Base-by-base conservation (phyloP, 2,797 vertebrate species). In the Alectoris magna region DNA sequence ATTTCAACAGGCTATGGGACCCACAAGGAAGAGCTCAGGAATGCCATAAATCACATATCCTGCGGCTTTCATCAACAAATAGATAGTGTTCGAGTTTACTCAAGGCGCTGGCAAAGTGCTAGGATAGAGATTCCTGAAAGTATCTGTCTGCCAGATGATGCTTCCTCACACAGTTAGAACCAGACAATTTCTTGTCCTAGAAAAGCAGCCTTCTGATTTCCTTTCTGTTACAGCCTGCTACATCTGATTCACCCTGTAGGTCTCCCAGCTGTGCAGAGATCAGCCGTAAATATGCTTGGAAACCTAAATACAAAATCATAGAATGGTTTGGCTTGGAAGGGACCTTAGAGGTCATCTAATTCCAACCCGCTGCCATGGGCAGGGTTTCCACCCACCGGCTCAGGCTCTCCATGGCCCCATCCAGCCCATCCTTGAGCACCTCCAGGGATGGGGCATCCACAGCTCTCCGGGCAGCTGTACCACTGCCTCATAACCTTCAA, bases 61-160 rank as follows among this genome's bases (percentile, higher is more conserved):
- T 21, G 19, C 60, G 70, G 80, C 71, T 93, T 93, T 80, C 91
- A 86, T 74, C 68, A 87, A 58, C 83, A 90, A 92, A 84, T 31
- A 69, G n/a, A 68, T 24, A 71, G 38, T 0, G 0, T 1, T 60
- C 72, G 80, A 67, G 49, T 79, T 93, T 77, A 84, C 24, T 84
- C 46, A 79, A 75, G 76, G 69, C 88, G n/a, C 48, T 88, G 78
- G 41, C 62, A 88, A 91, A 55, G 36, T 29, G 48, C 48, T 70
- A 23, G 26, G 56, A 31, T 2, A 76, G 14, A 6, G 27, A 93
- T 79, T 81, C 63, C 84, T 73, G 31, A 69, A 68, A 62, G 60
- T 84, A 67, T 43, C 82, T 82, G 84, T 58, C 75, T 48, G 55
- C 56, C 83, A 93, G 62, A 78, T 85, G 83, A 80, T 26, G 73